Percentiles rank a stretch among this genome's conserved stretches.
phyloP scores from a whole-genome alignment of 2,113 vertebrate genomes.

The Dolichallabes microphthalmus region DNA sequence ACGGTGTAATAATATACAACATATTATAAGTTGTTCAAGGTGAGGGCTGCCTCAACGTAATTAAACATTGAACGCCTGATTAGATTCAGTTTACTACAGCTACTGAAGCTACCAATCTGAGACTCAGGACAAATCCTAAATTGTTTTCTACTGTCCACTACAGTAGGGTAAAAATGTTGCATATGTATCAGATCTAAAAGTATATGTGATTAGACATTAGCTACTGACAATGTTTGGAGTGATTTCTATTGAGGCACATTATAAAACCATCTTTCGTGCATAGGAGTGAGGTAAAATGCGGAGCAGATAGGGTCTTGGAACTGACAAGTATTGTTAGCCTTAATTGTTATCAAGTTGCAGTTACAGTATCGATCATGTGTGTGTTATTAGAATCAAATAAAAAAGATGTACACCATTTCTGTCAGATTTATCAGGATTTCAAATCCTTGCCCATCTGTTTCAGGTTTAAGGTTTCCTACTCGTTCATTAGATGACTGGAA shows the following conservation, averaged over 20 bases:
- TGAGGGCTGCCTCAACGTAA: not conserved
- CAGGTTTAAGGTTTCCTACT: not conserved
- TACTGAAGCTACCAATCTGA: not conserved
- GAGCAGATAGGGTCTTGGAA: not conserved
- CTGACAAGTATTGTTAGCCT: not conserved
- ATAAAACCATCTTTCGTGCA: not conserved
- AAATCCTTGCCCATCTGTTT: not conserved
- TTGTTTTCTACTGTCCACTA: not conserved
- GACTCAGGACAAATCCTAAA: too few relatives aligned
- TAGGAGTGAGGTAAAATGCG: not conserved
- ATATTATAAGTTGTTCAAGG: too few relatives aligned
- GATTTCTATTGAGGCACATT: not conserved
- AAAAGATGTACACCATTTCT: not conserved
- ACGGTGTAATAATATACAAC: too few relatives aligned
- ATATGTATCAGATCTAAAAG: not conserved
- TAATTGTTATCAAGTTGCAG: not conserved
- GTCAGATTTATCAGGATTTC: not conserved
- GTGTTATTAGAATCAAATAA: not conserved
- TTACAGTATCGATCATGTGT: not conserved
- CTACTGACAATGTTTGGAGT: not conserved
- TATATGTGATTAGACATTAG: not conserved
- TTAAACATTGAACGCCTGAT: not conserved
- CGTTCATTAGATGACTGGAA: not conserved
- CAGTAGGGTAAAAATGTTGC: not conserved
- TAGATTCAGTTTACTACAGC: not conserved